Conservation (phyloP, 2,113 vertebrate species). For the Pyxicephalus adspersus region DNA sequence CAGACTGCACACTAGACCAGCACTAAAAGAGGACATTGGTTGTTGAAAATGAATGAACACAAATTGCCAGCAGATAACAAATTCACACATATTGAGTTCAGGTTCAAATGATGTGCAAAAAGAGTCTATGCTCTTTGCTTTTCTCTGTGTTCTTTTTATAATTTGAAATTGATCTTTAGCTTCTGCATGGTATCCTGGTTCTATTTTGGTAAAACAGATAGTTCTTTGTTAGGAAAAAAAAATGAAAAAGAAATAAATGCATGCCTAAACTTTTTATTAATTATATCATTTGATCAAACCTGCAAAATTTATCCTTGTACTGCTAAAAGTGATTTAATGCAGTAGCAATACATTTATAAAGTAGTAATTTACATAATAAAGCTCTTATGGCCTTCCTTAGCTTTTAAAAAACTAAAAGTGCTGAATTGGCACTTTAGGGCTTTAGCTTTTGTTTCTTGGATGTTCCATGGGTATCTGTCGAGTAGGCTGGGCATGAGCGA, state of each 20-base stretch:
- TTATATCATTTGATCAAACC: too few relatives aligned
- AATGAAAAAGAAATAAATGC: neutral
- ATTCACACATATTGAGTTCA: slow-evolving; percentile 63
- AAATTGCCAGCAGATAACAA: slow-evolving; percentile 61
- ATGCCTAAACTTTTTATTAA: too few relatives aligned
- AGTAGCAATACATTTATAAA: neutral
- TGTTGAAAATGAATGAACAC: slow-evolving; percentile 56
- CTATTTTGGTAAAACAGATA: slow-evolving; percentile 26
- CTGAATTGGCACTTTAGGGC: too few relatives aligned
- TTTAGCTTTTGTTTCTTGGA: too few relatives aligned
- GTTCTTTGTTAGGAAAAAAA: neutral
- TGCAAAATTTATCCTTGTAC: too few relatives aligned
- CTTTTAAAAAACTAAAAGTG: too few relatives aligned
- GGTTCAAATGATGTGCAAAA: slow-evolving; percentile 62
- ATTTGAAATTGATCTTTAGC: slow-evolving; percentile 59
- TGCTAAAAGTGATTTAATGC: neutral
- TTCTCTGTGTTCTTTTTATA: slow-evolving; percentile 38
- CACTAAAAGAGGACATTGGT: slow-evolving; percentile 10
- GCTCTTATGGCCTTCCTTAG: too few relatives aligned
- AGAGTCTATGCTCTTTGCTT: slow-evolving; percentile 53
- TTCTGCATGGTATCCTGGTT: slow-evolving; percentile 59
- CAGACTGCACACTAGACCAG: too few relatives aligned
- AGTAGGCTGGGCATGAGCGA: too few relatives aligned
- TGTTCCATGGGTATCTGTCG: too few relatives aligned
- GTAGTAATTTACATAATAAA: neutral